These are phyloP conservation scores for Epinotia bilunana DNA, from an alignment of 2,888 invertebrate genomes.

Conservation along the genomic window DNA sequence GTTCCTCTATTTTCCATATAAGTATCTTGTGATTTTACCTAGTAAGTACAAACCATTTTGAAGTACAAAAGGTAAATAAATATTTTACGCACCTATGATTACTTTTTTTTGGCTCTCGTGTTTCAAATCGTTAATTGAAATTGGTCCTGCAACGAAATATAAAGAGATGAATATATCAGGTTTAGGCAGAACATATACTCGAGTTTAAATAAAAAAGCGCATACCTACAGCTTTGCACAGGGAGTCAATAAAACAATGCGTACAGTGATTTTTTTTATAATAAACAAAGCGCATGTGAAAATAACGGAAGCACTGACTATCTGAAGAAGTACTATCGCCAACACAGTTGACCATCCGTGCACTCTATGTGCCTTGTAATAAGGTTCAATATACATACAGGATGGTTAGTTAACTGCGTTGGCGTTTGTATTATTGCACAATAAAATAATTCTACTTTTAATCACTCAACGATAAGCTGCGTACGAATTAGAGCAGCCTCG, in stretches of 20 bases:
- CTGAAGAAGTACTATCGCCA: background rate
- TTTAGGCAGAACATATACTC: no score
- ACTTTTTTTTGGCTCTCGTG: background rate
- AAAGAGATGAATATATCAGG: no score
- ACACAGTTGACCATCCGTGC: no score
- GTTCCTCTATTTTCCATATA: conserved; percentile 69
- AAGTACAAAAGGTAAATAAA: conserved; percentile 68
- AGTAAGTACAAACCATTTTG: conserved; percentile 60
- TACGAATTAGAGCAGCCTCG: no score
- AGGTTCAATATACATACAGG: no score
- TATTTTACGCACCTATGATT: conserved; percentile 64
- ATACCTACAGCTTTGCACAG: background rate
- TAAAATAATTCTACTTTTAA: no score
- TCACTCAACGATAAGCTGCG: no score
- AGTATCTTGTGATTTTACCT: conserved; percentile 71
- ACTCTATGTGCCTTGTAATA: no score
- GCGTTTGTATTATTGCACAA: background rate
- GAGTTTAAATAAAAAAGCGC: no score
- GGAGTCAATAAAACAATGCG: conserved; percentile 11
- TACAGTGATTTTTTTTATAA: conserved; percentile 37
- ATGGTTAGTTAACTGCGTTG: no score
- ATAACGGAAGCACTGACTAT: conserved; percentile 48
- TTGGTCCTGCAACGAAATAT: no score
- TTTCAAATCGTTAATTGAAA: background rate
- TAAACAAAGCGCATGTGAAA: conserved; percentile 47